These are phyloP conservation scores for Brienomyrus brachyistius DNA, from an alignment of 2,113 vertebrate genomes.

Conservation along the genomic window DNA sequence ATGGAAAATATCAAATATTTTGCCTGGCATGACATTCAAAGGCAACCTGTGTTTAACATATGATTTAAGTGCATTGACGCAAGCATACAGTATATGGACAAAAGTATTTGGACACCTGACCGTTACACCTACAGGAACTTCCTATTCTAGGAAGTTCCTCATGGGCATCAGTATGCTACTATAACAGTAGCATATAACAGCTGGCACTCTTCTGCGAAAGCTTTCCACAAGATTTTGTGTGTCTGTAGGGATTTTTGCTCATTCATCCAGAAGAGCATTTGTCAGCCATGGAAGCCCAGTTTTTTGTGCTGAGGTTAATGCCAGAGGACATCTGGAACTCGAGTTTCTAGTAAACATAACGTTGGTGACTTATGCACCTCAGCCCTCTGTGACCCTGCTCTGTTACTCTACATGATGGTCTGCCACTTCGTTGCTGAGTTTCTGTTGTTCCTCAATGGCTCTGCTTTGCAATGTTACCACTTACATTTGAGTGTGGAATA, in stretches of 20 bases:
- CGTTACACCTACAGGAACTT: not conserved
- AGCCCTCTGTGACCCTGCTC: not conserved
- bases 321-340: not conserved
- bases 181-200: not conserved
- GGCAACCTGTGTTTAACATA: not conserved
- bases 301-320: not conserved
- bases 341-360: not conserved
- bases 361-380: not conserved
- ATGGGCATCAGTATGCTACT: not conserved
- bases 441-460: not conserved
- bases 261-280: not conserved
- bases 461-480: not conserved
- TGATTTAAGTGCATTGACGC: not conserved
- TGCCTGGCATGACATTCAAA: not conserved
- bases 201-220: not conserved
- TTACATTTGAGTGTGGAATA: not conserved
- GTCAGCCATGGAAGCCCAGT: not conserved
- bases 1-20: not conserved
- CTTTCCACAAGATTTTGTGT: not conserved
- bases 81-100: not conserved
- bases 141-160: too few species aligned
- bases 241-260: not conserved
- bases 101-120: not conserved
- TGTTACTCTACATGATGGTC: not conserved
- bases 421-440: not conserved